phyloP scores from a whole-genome alignment of 2,797 vertebrate species.

The Falco rusticolus region DNA sequence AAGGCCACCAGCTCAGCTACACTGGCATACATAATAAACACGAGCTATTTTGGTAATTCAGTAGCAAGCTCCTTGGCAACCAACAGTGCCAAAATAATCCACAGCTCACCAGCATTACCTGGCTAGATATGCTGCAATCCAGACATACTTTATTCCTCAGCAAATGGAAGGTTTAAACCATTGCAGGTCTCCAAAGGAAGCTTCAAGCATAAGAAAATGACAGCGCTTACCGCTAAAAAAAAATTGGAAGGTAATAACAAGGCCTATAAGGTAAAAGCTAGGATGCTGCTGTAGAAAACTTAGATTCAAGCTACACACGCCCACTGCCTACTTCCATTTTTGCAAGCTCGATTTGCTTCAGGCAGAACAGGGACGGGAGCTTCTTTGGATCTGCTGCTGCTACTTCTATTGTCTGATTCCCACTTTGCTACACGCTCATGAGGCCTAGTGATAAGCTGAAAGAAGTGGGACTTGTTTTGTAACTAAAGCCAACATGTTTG shows the following conservation, averaged over 20 bases:
- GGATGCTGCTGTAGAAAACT: not conserved
- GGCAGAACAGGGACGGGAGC: not conserved
- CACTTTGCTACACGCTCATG: accelerated
- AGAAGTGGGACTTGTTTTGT: not conserved
- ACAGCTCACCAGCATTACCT: not conserved
- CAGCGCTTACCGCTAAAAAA: not conserved
- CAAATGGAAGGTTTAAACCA: not conserved
- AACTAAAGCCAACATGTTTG: not conserved
- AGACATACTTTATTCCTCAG: not conserved
- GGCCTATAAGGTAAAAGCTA: not conserved
- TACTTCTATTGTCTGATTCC: not conserved
- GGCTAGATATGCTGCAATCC: not conserved
- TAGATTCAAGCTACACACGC: not conserved
- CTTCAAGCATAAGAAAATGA: not conserved
- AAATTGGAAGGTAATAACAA: not conserved
- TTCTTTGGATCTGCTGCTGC: not conserved
- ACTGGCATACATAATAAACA: not conserved
- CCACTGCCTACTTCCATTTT: not conserved
- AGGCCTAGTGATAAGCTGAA: not conserved
- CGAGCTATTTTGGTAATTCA: not conserved
- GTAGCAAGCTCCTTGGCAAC: not conserved
- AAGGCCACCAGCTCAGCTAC: not conserved
- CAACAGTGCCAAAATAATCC: not conserved
- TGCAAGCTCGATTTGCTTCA: not conserved
- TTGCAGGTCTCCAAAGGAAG: not conserved